Percentiles rank a stretch among this genome's conserved stretches.
Evolutionary conservation across 2,113 vertebrate genomes (phyloP).

Genomic region (Mustela lutreola): DNA sequence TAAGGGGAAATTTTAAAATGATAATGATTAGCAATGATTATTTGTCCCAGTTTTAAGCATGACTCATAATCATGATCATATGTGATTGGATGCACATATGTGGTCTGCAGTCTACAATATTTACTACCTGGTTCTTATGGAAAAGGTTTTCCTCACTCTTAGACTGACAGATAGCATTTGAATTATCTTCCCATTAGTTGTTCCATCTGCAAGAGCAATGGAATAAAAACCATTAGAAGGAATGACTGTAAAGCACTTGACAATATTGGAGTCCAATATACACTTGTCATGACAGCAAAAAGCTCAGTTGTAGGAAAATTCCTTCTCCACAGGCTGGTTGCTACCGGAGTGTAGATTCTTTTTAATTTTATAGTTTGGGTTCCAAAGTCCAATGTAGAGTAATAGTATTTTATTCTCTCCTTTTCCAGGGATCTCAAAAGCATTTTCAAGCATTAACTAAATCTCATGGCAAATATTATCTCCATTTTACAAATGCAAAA

Average conservation of each 20-base stretch:
- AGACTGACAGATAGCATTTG: not conserved
- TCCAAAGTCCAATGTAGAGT: constrained; percentile 51
- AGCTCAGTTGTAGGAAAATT: not conserved
- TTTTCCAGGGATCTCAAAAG: constrained; percentile 44
- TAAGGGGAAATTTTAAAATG: not conserved
- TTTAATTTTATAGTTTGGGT: constrained; percentile 55
- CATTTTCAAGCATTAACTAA: constrained; percentile 58
- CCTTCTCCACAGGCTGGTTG: not conserved
- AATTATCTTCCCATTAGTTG: not conserved
- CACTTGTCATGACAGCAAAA: not conserved
- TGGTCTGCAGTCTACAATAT: not conserved
- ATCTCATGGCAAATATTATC: constrained; percentile 37
- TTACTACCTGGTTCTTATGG: not conserved
- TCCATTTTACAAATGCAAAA: constrained; percentile 61
- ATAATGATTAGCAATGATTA: not conserved
- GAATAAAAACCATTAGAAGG: constrained; percentile 44
- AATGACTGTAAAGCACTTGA: constrained; percentile 17
- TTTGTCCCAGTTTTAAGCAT: not conserved
- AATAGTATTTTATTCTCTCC: not conserved
- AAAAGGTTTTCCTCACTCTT: not conserved
- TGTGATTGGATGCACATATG: not conserved
- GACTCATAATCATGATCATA: not conserved
- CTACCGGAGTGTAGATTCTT: not conserved
- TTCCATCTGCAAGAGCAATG: not conserved
- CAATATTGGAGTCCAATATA: not conserved